These are phyloP conservation scores for Mormyrops attenuatus DNA, from an alignment of 2,797 vertebrate species.

Conservation along the genomic window DNA sequence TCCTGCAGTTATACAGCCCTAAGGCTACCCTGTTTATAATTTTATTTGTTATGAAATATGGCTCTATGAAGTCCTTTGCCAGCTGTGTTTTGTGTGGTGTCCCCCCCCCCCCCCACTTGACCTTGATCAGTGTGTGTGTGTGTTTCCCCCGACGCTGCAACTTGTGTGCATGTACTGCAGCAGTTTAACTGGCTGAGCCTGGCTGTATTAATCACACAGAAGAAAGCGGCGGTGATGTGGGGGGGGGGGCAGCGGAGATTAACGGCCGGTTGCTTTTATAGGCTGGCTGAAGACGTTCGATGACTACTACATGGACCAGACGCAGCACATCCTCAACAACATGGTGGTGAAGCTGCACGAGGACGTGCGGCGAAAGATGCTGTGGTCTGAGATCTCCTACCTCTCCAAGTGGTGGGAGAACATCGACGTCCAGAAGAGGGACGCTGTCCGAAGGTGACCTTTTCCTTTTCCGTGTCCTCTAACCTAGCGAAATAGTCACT, in stretches of 20 bases:
- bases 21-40: not conserved
- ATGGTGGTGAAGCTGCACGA: constrained; percentile 81
- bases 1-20: not conserved
- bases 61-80: not conserved
- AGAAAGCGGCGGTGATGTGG: not conserved
- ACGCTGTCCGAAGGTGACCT: constrained; percentile 75
- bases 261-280: constrained; percentile 41
- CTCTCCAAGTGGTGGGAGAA: constrained; percentile 86
- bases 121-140: too few species aligned
- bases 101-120: not conserved
- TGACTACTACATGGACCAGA: constrained; percentile 84
- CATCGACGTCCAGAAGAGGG: constrained; percentile 76
- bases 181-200: not conserved
- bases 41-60: not conserved
- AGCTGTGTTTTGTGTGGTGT: not conserved
- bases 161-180: not conserved
- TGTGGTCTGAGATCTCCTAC: constrained; percentile 90
- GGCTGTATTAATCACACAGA: not conserved
- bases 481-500: not conserved
- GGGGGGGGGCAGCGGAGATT: not conserved
- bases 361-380: constrained; percentile 75
- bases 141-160: not conserved
- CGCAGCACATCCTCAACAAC: constrained; percentile 84
- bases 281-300: constrained; percentile 96
- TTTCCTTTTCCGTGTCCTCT: not conserved